Base-by-base conservation (phyloP, 2,888 invertebrate genomes). In the Protula sp. region DNA sequence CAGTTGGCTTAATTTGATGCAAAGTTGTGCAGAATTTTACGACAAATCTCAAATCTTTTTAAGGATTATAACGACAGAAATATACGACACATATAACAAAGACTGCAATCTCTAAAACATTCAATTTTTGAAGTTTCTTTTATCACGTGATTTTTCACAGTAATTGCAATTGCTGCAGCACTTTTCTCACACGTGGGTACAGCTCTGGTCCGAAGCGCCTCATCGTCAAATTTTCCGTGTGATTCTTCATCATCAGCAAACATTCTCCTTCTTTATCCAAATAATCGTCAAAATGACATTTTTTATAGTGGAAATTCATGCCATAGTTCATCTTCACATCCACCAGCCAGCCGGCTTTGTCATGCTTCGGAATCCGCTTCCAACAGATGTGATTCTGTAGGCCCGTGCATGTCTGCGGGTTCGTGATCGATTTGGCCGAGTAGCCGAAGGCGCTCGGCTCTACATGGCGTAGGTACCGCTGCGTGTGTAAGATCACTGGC, bases 301-400 rank as follows among this genome's bases (percentile, higher is more conserved):
- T 64, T 51, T 65, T 65, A 47, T 65, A 65, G 31, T 65, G 65
- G 9, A 61, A 54, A 30, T 61, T 63, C 57, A 54, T 63, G 27
- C 56, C 63, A 2, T 54, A 30, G n/a, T 55, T 26, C 30, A 24
- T 9, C 4, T 45, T 30, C 1, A 64, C 59, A 38, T 60, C 55
- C 14, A 58, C 45, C 31, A 47, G 51, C 61, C 61, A 62, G 5
- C 27, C 29, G 4, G 30, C 47, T 1, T 22, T 38, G 24, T 45
- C 38, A 26, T 54, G 26, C 2, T 30, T 28, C 3, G 45, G 48
- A n/a, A 31, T 14, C 30, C 50, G 29, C 45, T 53, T 28, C 65
- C 64, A 65, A 31, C 65, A 65, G 26, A 61, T 26, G 53, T 65
- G 65, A 50, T 65, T 65, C 53, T 65, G 65, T 14, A 65, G 54